phyloP scores from a whole-genome alignment of 2,113 vertebrate species.

The Mus musculus region DNA sequence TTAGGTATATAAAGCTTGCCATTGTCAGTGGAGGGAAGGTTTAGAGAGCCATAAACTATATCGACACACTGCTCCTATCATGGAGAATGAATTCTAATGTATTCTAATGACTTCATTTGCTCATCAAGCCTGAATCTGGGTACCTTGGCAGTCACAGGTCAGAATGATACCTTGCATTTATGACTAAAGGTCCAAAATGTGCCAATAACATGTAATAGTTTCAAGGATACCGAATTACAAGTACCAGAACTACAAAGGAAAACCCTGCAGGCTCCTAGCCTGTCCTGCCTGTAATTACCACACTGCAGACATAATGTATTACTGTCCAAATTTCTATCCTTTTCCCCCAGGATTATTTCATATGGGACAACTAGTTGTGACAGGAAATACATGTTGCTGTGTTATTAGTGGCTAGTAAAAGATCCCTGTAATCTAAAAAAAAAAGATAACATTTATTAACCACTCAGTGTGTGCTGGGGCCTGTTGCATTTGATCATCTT shows the following conservation, averaged over 20 bases:
- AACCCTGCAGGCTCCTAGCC: background rate
- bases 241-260: background rate
- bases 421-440: background rate
- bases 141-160: background rate
- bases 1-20: background rate
- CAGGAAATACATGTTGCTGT: background rate
- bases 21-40: background rate
- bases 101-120: background rate
- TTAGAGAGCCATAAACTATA: background rate
- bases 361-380: background rate
- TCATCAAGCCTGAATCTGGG: background rate
- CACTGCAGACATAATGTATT: background rate
- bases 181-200: background rate
- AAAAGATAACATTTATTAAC: background rate
- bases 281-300: background rate
- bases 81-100: background rate
- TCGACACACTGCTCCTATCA: background rate
- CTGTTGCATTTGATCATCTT: constrained; percentile 24
- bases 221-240: background rate
- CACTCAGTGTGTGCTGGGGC: background rate
- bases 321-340: background rate
- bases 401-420: constrained; percentile 11
- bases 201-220: background rate
- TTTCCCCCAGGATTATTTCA: background rate
- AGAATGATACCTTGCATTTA: background rate